A percentile compares a stretch with the other conserved stretches of the same genome.
phyloP scores from a whole-genome alignment of 2,888 invertebrate species.

The Athetis lepigone region DNA sequence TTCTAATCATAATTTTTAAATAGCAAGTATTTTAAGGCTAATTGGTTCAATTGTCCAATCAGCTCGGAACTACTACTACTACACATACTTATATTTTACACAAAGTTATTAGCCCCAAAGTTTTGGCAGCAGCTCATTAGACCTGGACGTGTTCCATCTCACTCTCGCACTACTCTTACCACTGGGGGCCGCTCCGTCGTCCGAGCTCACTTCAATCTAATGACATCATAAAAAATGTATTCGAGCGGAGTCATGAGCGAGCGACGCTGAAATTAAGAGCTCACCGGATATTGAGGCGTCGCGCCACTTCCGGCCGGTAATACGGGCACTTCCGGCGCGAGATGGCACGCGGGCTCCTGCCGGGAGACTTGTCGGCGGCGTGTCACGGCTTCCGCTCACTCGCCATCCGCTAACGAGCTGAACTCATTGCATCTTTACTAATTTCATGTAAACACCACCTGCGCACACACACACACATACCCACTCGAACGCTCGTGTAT shows the following conservation, averaged over 20 bases:
- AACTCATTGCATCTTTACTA: no score
- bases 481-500: no score
- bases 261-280: slow-evolving; percentile 38
- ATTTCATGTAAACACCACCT: no score
- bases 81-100: neutral
- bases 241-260: slow-evolving; percentile 15
- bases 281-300: slow-evolving; percentile 49
- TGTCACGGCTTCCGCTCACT: no score
- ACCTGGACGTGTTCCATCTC: neutral
- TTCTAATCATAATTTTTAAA: no score
- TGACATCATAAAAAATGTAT: slow-evolving; percentile 37
- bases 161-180: neutral
- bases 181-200: neutral
- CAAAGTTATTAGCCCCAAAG: neutral
- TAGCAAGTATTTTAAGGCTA: no score
- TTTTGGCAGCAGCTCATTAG: neutral
- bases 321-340: slow-evolving; percentile 26
- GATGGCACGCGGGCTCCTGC: slow-evolving; percentile 12
- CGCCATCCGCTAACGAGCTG: neutral
- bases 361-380: slow-evolving; percentile 13
- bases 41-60: no score
- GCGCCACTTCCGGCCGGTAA: slow-evolving; percentile 46
- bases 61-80: no score
- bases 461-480: no score
- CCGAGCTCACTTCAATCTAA: slow-evolving; percentile 8